phyloP scores from a whole-genome alignment of 2,797 vertebrate species.

The Sebastes wilsoni region DNA sequence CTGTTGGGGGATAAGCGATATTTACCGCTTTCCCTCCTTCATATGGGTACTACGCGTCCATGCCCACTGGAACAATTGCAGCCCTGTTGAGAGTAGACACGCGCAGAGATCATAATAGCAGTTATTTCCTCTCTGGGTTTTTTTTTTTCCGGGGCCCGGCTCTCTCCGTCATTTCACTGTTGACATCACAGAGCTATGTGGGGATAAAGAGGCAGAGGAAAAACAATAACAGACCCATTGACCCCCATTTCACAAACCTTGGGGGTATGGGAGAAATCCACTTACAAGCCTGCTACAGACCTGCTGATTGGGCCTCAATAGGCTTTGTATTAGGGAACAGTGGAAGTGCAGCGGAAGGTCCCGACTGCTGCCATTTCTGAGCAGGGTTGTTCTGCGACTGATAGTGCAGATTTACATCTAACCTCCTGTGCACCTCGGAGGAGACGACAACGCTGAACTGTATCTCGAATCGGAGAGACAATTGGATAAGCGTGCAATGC shows the following conservation, averaged over 20 bases:
- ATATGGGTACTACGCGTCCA: conserved; percentile 42
- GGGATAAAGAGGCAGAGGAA: conserved; percentile 77
- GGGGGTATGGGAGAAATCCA: conserved; percentile 72
- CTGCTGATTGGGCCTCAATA: conserved; percentile 70
- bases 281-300: conserved; percentile 66
- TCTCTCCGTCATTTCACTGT: conserved; percentile 72
- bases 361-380: conserved; percentile 55
- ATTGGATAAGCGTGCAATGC: conserved; percentile 32
- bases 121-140: conserved; percentile 70
- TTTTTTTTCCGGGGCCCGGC: conserved; percentile 34
- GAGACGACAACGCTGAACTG: conserved; percentile 16
- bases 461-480: conserved; percentile 39
- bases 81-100: conserved; percentile 61
- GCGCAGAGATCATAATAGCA: conserved; percentile 70
- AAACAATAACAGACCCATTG: conserved; percentile 82
- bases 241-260: conserved; percentile 79
- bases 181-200: conserved; percentile 72
- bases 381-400: conserved; percentile 27
- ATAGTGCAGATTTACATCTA: conserved; percentile 61
- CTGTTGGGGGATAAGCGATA: conserved; percentile 73
- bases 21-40: conserved; percentile 68
- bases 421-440: conserved; percentile 18
- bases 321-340: conserved; percentile 62
- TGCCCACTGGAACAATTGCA: conserved; percentile 69
- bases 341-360: conserved; percentile 52